These are phyloP conservation scores for Girardia tigrina DNA, from an alignment of 2,888 invertebrate species.

Conservation along the genomic window DNA sequence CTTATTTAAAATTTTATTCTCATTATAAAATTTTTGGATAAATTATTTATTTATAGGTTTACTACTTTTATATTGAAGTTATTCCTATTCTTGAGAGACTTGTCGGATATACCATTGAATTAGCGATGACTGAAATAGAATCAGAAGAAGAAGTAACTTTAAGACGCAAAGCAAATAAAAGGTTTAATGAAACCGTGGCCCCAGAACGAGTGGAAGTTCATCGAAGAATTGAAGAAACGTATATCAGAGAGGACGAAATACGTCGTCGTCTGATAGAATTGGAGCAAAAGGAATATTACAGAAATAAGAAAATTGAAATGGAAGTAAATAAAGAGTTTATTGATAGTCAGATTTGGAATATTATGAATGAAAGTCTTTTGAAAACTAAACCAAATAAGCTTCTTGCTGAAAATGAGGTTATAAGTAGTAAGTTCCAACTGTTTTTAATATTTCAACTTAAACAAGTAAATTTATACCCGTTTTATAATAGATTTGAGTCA, in stretches of 20 bases:
- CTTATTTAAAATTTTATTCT: no score
- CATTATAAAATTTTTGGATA: no score
- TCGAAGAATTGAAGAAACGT: neutral
- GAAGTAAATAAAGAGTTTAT: neutral
- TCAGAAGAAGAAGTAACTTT: neutral
- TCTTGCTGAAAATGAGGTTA: no score
- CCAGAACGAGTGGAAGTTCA: neutral
- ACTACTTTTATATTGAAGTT: neutral
- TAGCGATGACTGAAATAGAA: neutral
- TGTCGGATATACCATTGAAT: neutral
- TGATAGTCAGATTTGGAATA: neutral
- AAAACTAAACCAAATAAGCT: no score
- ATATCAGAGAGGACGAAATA: neutral
- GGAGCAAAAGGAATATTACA: neutral
- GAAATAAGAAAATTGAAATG: neutral
- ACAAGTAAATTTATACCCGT: no score
- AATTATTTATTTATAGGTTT: neutral
- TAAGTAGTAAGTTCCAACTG: no score
- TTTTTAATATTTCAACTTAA: no score
- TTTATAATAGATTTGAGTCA: no score
- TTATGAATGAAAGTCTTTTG: neutral
- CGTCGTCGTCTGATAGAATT: neutral
- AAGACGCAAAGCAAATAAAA: neutral
- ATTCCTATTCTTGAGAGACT: neutral
- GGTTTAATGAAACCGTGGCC: neutral